Evolutionary conservation across 1,140 invertebrate genomes (phyloP).

Genomic region (Diploscapter pachys): DNA sequence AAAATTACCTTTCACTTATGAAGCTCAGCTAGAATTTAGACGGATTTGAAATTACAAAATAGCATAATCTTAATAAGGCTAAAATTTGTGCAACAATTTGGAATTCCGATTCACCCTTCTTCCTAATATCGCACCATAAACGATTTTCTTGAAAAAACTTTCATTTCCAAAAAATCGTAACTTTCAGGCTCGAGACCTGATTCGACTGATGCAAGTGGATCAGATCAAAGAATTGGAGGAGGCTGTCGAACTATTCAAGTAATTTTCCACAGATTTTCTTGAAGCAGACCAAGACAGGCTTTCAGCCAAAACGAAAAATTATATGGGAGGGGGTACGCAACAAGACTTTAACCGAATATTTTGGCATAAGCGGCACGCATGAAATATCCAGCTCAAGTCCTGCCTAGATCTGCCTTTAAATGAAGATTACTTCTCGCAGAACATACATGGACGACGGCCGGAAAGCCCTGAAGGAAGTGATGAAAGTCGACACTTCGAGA

Average conservation of each 20-base stretch:
- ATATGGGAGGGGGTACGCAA: too few species aligned
- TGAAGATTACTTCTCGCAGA: neutral
- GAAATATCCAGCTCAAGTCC: too few species aligned
- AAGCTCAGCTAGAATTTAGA: too few species aligned
- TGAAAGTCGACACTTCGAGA: neutral
- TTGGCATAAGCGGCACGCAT: too few species aligned
- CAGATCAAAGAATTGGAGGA: constrained; percentile 16
- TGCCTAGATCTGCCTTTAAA: too few species aligned
- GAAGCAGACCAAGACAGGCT: neutral
- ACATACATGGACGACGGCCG: constrained; percentile 1
- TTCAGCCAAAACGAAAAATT: constrained; percentile 3
- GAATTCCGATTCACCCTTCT: too few species aligned
- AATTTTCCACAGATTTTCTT: constrained; percentile 3
- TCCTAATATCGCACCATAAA: neutral
- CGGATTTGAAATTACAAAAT: too few species aligned
- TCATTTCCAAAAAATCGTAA: neutral
- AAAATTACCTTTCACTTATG: neutral
- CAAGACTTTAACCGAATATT: too few species aligned
- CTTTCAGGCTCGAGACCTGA: constrained; percentile 24
- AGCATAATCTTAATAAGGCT: too few species aligned
- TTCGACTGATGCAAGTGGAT: constrained; percentile 18
- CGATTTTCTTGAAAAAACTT: neutral
- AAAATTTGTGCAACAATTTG: too few species aligned
- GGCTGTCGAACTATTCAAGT: constrained; percentile 25
- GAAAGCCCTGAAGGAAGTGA: constrained; percentile 9